These are phyloP conservation scores for Apogon talboti DNA, from an alignment of 2,797 vertebrate species.

Conservation along the genomic window DNA sequence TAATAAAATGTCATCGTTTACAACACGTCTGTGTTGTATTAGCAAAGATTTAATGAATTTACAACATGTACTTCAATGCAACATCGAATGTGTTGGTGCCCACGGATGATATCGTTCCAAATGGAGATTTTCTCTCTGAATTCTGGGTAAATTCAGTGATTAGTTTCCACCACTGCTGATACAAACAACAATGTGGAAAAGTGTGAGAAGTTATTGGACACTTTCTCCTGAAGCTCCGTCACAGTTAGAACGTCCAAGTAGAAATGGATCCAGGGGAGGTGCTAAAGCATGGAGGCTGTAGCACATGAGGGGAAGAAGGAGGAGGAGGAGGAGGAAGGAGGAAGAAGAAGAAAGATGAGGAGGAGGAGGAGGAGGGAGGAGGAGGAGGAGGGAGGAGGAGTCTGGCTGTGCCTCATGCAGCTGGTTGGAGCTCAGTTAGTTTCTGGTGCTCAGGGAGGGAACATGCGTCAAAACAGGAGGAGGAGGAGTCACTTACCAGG, in stretches of 20 bases:
- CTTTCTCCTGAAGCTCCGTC: slow-evolving; percentile 36
- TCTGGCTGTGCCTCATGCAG: slow-evolving; percentile 82
- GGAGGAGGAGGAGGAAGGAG: slow-evolving; percentile 60
- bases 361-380: slow-evolving; percentile 69
- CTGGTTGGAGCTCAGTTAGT: slow-evolving; percentile 79
- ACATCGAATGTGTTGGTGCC: too few species aligned
- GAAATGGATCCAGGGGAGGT: slow-evolving; percentile 58
- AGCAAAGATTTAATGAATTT: too few species aligned
- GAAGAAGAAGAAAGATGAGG: slow-evolving; percentile 31
- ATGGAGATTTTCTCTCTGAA: too few species aligned
- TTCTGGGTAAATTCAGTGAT: too few species aligned
- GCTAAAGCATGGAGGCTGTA: slow-evolving; percentile 74
- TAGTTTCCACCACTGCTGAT: too few species aligned
- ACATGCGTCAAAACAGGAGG: slow-evolving; percentile 88
- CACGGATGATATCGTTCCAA: too few species aligned
- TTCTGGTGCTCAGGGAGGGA: slow-evolving; percentile 76
- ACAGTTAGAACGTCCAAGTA: slow-evolving; percentile 44
- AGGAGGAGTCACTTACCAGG: slow-evolving; percentile 92
- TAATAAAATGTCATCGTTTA: too few species aligned
- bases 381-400: slow-evolving; percentile 26
- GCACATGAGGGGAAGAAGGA: slow-evolving; percentile 54
- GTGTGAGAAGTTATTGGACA: slow-evolving; percentile 62
- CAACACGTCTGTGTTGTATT: too few species aligned
- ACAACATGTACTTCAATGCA: too few species aligned
- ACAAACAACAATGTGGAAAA: slow-evolving; percentile 31